Evolutionary conservation across 2,888 invertebrate genomes (phyloP).

Genomic region (Polydrusus tereticollis): DNA sequence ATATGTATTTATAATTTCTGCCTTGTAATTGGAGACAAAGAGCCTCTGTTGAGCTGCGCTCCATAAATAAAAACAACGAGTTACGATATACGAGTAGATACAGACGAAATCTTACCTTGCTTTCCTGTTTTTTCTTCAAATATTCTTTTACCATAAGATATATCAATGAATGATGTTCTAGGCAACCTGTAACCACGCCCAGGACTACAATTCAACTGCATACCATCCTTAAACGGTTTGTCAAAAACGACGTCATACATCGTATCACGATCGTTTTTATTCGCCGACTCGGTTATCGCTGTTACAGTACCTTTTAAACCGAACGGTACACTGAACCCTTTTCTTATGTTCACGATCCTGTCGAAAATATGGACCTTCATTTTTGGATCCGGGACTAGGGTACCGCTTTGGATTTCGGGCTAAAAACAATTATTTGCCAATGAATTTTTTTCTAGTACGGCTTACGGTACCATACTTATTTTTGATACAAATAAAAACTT

Average conservation of each 20-base stretch:
- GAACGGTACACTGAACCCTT: constrained; percentile 82
- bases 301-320: constrained; percentile 89
- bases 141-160: constrained; percentile 70
- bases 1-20: too few species aligned
- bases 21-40: too few species aligned
- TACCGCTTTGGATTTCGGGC: constrained; percentile 67
- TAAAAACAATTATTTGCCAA: constrained; percentile 55
- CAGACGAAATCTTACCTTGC: constrained; percentile 12
- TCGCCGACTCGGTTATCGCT: constrained; percentile 69
- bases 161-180: constrained; percentile 72
- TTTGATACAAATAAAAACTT: too few species aligned
- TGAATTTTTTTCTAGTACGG: neutral
- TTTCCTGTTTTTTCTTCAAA: constrained; percentile 62
- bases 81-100: too few species aligned
- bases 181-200: constrained; percentile 70
- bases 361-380: constrained; percentile 82
- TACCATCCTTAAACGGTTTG: constrained; percentile 77
- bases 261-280: constrained; percentile 65
- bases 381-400: constrained; percentile 76
- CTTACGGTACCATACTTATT: neutral
- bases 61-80: too few species aligned
- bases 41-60: too few species aligned
- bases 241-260: constrained; percentile 89
- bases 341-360: constrained; percentile 84
- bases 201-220: constrained; percentile 69